Conservation (phyloP, 1,140 invertebrate genomes). For the Lerema accius region DNA sequence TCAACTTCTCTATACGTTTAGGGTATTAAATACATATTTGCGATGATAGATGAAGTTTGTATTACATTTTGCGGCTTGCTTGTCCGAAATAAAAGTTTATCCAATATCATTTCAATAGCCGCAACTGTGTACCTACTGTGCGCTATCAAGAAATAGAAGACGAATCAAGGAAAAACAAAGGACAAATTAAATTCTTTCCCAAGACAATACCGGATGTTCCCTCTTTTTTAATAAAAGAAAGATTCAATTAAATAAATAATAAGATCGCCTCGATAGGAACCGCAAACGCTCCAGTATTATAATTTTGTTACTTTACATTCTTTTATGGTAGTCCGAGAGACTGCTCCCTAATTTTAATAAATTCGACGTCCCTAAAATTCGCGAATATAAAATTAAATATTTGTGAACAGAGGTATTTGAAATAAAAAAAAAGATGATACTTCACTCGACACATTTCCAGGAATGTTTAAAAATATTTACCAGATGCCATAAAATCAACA, state of each 20-base stretch:
- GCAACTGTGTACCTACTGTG: too few relatives aligned
- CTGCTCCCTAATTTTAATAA: background rate
- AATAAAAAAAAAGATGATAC: background rate
- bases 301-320: background rate
- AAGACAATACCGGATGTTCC: slow-evolving; percentile 18
- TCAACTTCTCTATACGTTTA: background rate
- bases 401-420: background rate
- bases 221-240: slow-evolving; percentile 8
- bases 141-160: background rate
- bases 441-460: background rate
- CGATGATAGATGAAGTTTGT: too few relatives aligned
- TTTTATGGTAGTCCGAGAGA: background rate
- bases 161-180: slow-evolving; percentile 9
- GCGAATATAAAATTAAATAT: background rate
- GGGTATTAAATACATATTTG: too few relatives aligned
- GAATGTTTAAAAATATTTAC: background rate
- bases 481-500: slow-evolving; percentile 7
- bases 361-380: background rate
- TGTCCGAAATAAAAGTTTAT: too few relatives aligned
- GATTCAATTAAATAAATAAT: slow-evolving; percentile 12
- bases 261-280: background rate
- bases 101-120: too few relatives aligned
- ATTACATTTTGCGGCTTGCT: too few relatives aligned
- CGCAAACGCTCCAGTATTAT: background rate
- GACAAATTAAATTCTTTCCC: slow-evolving; percentile 24